Evolutionary conservation across 2,888 invertebrate genomes (phyloP), one percentile per base, ranked within the genome.

Genomic region (Phragmatobia fuliginosa): DNA sequence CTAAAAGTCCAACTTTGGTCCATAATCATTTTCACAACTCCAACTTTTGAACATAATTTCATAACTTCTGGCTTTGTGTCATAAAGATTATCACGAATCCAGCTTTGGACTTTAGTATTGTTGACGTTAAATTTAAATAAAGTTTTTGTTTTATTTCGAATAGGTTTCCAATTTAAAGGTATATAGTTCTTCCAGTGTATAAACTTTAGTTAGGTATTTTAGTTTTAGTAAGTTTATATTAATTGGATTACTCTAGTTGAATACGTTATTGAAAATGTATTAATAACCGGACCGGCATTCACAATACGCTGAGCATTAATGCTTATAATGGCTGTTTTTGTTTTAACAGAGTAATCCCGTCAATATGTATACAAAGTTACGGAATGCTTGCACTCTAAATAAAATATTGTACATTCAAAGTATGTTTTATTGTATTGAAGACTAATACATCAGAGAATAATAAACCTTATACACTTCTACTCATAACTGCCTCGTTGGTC

Each of bases 341-440:
- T 63, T 18, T 10, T 45, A 25, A 18, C 62, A 72, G 64, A 75
- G 66, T 75, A 68, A 70, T 75, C 58, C 66, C 45, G 60, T 72
- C 66, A 66, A 56, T 70, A 59, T 59, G 18, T 60, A n/a, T 68
- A 59, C 60, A 64, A n/a, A 68, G 66, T 67, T 74, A 65, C 60
- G 61, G 66, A 66, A 71, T 66, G 72, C 74, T 70, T 72, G 74
- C 74, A 75, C 74, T 75, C 68, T 60, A 72, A 75, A 70, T 70
- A 72, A 70, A 74, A 72, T 72, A 74, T 70, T 75, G 74, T 75
- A 72, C 70, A 74, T 70, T 72, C 61, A 52, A 70, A 32, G 18
- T 32, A 71, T 49, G 58, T 67, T 65, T 64, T 64, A 56, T 56
- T 56, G 21, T 32, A 31, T 32, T 32, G 3, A 25, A 14, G 14